Conservation (phyloP, 2,888 invertebrate genomes). For the Habroteleia sp. region DNA sequence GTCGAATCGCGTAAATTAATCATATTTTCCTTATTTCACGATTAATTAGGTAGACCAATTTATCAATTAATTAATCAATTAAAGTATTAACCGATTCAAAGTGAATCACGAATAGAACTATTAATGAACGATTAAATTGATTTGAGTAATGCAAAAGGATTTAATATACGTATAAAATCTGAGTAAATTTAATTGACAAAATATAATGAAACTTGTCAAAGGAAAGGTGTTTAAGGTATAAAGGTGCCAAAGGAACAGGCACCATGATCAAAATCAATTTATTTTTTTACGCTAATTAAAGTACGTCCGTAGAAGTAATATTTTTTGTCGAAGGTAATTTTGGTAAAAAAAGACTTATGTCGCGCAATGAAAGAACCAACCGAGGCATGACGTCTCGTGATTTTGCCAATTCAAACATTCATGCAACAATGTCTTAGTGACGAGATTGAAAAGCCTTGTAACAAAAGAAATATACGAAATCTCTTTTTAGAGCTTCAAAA, state of each 20-base stretch:
- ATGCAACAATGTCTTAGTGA: slow-evolving; percentile 54
- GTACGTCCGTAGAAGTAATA: slow-evolving; percentile 14
- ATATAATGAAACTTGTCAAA: slow-evolving; percentile 44
- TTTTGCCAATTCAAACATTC: slow-evolving; percentile 74
- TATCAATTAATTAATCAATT: slow-evolving; percentile 8
- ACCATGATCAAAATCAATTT: slow-evolving; percentile 45
- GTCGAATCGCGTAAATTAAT: slow-evolving; percentile 18
- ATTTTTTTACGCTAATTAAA: slow-evolving; percentile 54
- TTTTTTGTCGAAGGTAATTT: slow-evolving; percentile 57
- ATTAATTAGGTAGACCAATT: slow-evolving; percentile 2
- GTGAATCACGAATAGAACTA: slow-evolving; percentile 21
- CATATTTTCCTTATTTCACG: not conserved
- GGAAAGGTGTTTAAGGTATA: no score
- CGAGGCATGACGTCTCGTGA: slow-evolving; percentile 73
- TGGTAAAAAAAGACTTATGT: slow-evolving; percentile 38
- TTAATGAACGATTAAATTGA: slow-evolving; percentile 40
- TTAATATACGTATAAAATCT: slow-evolving; percentile 23
- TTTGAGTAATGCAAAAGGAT: slow-evolving; percentile 37
- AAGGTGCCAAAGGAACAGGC: slow-evolving; percentile 25
- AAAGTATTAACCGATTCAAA: slow-evolving; percentile 8
- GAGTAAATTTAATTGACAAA: slow-evolving; percentile 32
- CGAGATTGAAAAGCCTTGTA: slow-evolving; percentile 39
- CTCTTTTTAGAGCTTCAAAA: slow-evolving; percentile 32
- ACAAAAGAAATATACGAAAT: slow-evolving; percentile 38
- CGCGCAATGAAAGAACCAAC: slow-evolving; percentile 48